Conservation (phyloP, 2,888 invertebrate genomes). For the Sesamia inferens region DNA sequence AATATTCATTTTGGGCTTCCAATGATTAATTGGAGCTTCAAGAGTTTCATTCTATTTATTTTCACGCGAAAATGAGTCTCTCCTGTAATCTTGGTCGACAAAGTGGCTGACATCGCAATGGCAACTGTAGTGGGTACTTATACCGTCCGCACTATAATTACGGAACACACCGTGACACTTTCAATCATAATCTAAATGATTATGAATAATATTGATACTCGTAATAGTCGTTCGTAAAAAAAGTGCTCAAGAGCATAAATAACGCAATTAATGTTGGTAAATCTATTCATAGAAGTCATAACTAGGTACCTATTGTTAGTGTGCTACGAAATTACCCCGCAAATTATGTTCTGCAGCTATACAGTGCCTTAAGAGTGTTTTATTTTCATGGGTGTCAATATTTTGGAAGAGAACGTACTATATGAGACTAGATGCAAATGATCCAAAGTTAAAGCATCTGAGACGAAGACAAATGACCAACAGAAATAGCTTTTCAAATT, state of each 20-base stretch:
- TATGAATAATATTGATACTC: neutral
- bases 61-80: constrained; percentile 12
- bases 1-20: constrained; percentile 42
- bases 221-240: no score
- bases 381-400: neutral
- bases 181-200: neutral
- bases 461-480: constrained; percentile 34
- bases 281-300: neutral
- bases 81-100: neutral
- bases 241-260: neutral
- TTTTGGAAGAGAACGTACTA: neutral
- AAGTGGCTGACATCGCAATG: neutral
- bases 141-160: neutral
- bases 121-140: neutral
- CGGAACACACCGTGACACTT: neutral
- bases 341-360: neutral
- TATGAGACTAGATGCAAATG: neutral
- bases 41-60: constrained; percentile 4
- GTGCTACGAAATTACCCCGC: neutral
- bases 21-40: constrained; percentile 38
- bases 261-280: neutral
- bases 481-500: constrained; percentile 42
- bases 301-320: neutral
- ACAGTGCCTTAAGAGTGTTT: neutral
- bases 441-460: neutral